These are phyloP conservation scores for Pachyramphus minor DNA, from an alignment of 2,113 vertebrate species.

Conservation along the genomic window DNA sequence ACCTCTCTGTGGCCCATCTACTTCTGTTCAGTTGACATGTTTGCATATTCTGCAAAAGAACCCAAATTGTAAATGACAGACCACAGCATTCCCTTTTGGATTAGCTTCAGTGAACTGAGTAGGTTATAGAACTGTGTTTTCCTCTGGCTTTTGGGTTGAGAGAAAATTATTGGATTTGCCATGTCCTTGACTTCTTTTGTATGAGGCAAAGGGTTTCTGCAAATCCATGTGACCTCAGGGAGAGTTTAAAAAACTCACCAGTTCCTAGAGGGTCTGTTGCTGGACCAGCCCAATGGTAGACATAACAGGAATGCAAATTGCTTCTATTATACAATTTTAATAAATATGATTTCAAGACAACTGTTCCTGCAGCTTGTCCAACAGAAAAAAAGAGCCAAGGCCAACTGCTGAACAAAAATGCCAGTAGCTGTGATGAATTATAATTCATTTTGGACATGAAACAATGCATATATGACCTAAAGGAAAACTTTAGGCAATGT, in stretches of 20 bases:
- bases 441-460: neutral
- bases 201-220: neutral
- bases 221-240: neutral
- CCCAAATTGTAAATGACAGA: neutral
- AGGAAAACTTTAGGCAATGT: neutral
- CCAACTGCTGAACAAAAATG: neutral
- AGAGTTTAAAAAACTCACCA: neutral
- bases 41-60: neutral
- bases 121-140: neutral
- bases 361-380: neutral
- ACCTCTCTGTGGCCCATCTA: neutral
- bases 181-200: neutral
- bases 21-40: neutral
- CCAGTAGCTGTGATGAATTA: neutral
- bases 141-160: neutral
- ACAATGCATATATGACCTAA: neutral
- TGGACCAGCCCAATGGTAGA: neutral
- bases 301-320: slow-evolving; percentile 33
- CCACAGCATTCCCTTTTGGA: neutral
- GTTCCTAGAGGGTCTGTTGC: neutral
- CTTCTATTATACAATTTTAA: slow-evolving; percentile 41
- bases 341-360: neutral
- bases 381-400: neutral
- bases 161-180: neutral
- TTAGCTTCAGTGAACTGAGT: neutral